A percentile compares a stretch with the other conserved stretches of the same genome.
Evolutionary conservation across 1,140 invertebrate species (phyloP).

Genomic region (Condylostylus longicornis): DNA sequence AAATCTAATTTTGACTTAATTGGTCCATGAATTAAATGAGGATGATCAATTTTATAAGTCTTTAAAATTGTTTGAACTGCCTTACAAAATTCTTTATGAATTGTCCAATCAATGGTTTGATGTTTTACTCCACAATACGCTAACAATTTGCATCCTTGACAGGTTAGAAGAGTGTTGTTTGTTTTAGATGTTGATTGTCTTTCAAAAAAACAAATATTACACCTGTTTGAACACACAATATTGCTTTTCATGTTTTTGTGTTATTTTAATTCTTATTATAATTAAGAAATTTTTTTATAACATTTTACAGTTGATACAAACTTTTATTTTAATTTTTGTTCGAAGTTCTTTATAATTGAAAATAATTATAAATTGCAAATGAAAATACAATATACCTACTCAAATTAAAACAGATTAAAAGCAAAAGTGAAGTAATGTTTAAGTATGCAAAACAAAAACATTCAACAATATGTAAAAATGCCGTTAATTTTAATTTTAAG

Average conservation of each 20-base stretch:
- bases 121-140: constrained; percentile 16
- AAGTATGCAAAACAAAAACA: too few relatives aligned
- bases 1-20: not conserved
- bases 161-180: too few relatives aligned
- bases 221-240: constrained; percentile 9
- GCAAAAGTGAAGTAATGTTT: too few relatives aligned
- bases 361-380: too few relatives aligned
- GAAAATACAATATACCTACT: too few relatives aligned
- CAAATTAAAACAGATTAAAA: too few relatives aligned
- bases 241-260: constrained; percentile 10
- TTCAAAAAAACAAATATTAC: constrained; percentile 12
- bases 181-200: constrained; percentile 19
- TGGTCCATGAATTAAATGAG: constrained; percentile 7
- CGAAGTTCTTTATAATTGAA: too few relatives aligned
- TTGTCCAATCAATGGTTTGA: constrained; percentile 9
- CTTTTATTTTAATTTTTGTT: too few relatives aligned
- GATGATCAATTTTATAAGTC: constrained; percentile 8
- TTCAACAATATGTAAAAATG: too few relatives aligned
- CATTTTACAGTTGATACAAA: not conserved
- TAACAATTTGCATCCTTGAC: constrained; percentile 11
- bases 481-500: too few relatives aligned
- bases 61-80: constrained; percentile 8
- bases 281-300: constrained; percentile 8
- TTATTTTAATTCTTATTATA: constrained; percentile 10
- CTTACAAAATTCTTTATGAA: constrained; percentile 11